Base-by-base conservation (phyloP, 1,140 invertebrate species). In the Diabrotica undecimpunctata region DNA sequence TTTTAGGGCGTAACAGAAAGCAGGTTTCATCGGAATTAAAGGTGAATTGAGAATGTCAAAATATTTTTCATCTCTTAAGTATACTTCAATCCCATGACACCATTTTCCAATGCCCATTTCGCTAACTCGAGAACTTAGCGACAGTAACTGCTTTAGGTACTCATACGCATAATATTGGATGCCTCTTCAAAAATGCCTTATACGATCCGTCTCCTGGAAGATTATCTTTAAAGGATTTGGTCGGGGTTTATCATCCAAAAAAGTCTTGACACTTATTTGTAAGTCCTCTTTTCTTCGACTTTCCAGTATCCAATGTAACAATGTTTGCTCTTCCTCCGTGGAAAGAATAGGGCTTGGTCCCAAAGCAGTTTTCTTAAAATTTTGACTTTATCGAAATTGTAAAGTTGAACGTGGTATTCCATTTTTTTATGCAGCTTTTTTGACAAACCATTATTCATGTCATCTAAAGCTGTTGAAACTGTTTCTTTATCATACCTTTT, bases 21-120 rank as follows among this genome's bases (percentile, higher is more conserved):
- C 70, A 72, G 41, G 76, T 78, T 67, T 81, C 79, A 62, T 80
- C 76, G 5, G 72, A n/a, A n/a, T n/a, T n/a, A n/a, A n/a, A 7
- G 70, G 67, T 59, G 74, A 66, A 36, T 71, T n/a, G 14, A 79
- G 60, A 66, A 78, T 70, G 62, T 74, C 70, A 11, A 53, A 13
- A 61, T 59, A 69, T 41, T 69, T 64, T 63, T 73, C 65, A 12
- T 70, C 64, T 39, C 67, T 41, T 11, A 77, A 69, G 70, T 76
- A 74, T 36, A 50, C n/a, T 62, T 72, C 56, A 11, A 80, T 69
- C 35, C 74, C 63, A 7, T 14, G 6, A 69, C 81, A 81, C 79
- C 79, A 80, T 25, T 68, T 60, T 50, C 75, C 13, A 51, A 79
- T 74, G n/a, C 66, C 68, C 58, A 39, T 38, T 74, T 79, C 77